Percentiles rank a stretch among this genome's conserved stretches.
Evolutionary conservation across 2,113 vertebrate genomes (phyloP).

Genomic region (Sardina pilchardus): DNA sequence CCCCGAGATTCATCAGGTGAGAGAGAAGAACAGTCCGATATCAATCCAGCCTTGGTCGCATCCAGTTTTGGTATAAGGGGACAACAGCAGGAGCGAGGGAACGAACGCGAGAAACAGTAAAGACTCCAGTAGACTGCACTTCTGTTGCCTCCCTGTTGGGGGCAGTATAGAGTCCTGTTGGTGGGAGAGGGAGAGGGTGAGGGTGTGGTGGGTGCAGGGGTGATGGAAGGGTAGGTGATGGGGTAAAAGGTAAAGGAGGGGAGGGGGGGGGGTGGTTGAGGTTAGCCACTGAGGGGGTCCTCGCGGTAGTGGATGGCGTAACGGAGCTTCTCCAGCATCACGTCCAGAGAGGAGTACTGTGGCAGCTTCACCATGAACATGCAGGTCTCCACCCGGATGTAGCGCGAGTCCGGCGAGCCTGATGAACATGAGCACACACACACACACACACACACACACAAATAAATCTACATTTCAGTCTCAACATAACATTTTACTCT

Average conservation of each 20-base stretch:
- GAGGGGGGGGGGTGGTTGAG: background rate
- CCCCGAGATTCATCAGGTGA: background rate
- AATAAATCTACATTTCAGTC: no score
- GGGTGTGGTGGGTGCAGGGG: background rate
- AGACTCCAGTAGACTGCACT: background rate
- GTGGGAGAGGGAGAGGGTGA: background rate
- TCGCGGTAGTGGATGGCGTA: conserved; percentile 98
- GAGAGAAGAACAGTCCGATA: background rate
- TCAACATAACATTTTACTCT: background rate
- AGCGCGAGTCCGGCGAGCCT: conserved; percentile 91
- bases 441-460: conserved; percentile 8
- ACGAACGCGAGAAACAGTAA: background rate
- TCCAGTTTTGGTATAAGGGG: background rate
- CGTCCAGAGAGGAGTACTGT: conserved; percentile 92
- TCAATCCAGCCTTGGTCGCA: background rate
- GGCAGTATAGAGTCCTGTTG: background rate
- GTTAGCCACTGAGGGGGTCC: conserved; percentile 95
- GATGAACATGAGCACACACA: background rate
- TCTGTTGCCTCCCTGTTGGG: background rate
- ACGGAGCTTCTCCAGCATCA: conserved; percentile 94
- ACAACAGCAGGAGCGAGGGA: background rate
- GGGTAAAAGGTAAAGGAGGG: background rate
- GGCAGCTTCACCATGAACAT: conserved; percentile 99
- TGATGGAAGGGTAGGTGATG: background rate
- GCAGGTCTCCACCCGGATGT: conserved; percentile 96